Evolutionary conservation across 2,113 vertebrate species (phyloP).

Genomic region (Varanus komodoensis): DNA sequence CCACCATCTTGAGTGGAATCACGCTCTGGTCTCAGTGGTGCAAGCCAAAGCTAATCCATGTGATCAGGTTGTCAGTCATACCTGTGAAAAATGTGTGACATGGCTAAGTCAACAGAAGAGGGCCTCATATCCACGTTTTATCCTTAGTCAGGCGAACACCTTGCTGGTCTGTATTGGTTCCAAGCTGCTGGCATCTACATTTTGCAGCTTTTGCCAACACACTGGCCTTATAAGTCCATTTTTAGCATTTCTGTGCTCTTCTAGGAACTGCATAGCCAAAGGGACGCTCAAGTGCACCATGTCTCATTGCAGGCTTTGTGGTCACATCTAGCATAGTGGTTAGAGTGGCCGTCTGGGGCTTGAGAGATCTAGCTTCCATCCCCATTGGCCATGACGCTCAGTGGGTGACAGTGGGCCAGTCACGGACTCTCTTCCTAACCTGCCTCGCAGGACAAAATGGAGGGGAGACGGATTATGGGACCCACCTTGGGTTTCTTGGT

Average conservation of each 20-base stretch:
- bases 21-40: neutral
- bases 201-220: constrained; percentile 6
- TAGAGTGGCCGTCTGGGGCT: too few species aligned
- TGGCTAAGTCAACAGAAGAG: neutral
- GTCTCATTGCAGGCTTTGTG: too few species aligned
- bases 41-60: neutral
- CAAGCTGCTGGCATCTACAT: neutral
- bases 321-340: neutral
- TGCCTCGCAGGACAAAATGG: too few species aligned
- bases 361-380: too few species aligned
- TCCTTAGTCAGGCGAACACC: neutral
- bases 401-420: too few species aligned
- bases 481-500: too few species aligned
- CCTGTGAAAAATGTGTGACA: neutral
- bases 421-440: too few species aligned
- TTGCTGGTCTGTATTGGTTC: neutral
- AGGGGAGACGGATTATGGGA: too few species aligned
- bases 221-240: neutral
- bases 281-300: neutral
- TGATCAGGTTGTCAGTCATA: neutral
- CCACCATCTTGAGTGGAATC: neutral
- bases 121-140: constrained; percentile 22
- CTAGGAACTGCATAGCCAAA: neutral
- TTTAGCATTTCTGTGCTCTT: neutral
- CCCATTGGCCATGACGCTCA: too few species aligned